Base-by-base conservation (phyloP, 2,888 invertebrate genomes). In the Drosophila putrida region DNA sequence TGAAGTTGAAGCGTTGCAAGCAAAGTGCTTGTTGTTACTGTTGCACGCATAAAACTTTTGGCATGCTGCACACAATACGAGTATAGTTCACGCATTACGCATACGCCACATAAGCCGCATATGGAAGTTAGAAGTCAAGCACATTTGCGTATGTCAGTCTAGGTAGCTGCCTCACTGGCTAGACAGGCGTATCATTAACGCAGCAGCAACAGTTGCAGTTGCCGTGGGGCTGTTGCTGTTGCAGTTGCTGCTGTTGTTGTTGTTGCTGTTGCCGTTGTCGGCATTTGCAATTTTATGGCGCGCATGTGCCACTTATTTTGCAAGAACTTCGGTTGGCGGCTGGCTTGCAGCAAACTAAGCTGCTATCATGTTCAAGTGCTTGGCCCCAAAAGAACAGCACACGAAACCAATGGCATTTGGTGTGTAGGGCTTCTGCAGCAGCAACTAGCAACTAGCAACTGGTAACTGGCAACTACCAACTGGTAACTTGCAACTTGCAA, bases 361-460 rank as follows among this genome's bases (percentile, higher is more conserved):
- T 80, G 74, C 88, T 88, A 88, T 88, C 88, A 88, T 85, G 88
- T 86, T 88, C 88, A 88, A 88, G 86, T 76, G 78, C 78, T 70
- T 82, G 77, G 83, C 88, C 85, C 85, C 72, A 85, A 88, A 79
- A 69, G 46, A 58, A 71, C 58, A 68, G 38, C 25, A 46, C 15
- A 50, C 31, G 44, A 41, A 41, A 66, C 41, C 51, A 63, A 41
- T 50, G 61, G 64, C 62, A 70, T 61, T 33, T 69, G 2, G 76
- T 41, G 43, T 75, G 69, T 81, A 88, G 88, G 84, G 84, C 84
- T 84, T 84, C 85, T 70, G 57, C 59, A 66, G 61, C 57, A 61
- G 57, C 75, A 36, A 38, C 68, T 53, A 61, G 68, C 61, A 15
- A 27, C 58, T 33, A 11, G 46, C 55, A 57, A 31, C 28, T 28